Conservation (phyloP, 1,140 invertebrate species). For the Diachasma alloeum region DNA sequence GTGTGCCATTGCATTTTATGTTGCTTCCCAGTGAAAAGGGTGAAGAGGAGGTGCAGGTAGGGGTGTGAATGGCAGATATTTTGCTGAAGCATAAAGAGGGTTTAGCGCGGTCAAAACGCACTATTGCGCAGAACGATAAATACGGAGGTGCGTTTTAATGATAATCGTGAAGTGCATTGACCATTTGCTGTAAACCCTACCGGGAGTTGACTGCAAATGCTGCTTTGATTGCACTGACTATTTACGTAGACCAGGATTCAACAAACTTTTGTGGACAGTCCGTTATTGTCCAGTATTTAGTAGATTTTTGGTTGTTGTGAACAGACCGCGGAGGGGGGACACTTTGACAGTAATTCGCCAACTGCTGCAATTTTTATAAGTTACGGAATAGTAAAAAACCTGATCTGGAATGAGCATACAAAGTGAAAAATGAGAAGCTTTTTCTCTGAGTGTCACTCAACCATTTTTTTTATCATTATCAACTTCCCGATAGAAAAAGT, state of each 20-base stretch:
- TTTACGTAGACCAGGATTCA: background rate
- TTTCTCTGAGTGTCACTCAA: no score
- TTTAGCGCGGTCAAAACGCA: background rate
- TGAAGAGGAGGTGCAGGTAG: background rate
- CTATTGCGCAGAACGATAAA: constrained; percentile 1
- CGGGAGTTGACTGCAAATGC: background rate
- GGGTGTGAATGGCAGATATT: background rate
- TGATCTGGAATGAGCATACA: no score
- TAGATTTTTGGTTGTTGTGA: no score
- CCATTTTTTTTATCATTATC: no score
- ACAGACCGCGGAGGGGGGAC: no score
- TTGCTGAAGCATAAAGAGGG: background rate
- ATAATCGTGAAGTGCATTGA: constrained; percentile 7
- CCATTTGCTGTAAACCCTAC: background rate
- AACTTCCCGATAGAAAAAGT: no score
- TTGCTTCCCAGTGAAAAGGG: background rate
- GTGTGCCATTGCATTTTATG: background rate
- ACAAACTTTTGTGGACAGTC: background rate
- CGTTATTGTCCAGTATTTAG: background rate
- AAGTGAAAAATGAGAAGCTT: no score
- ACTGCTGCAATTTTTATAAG: no score
- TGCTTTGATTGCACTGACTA: background rate
- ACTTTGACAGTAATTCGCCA: no score
- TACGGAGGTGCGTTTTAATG: constrained; percentile 7
- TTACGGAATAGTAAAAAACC: no score